Conservation (phyloP, 2,888 invertebrate genomes). For the Eudemis profundana region DNA sequence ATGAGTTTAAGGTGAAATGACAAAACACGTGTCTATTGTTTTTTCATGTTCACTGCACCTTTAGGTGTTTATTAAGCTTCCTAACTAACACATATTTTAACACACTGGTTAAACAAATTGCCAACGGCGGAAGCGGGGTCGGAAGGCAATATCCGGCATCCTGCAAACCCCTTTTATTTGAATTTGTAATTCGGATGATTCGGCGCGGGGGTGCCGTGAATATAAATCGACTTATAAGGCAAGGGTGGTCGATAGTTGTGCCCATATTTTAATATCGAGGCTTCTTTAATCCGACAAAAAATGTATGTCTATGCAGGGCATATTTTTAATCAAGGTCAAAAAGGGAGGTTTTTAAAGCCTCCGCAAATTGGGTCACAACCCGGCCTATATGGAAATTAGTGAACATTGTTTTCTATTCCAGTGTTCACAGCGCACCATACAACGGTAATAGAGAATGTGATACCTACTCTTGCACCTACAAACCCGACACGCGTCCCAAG, state of each 20-base stretch:
- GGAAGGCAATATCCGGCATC: conserved; percentile 82
- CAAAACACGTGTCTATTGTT: no score
- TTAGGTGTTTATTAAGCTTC: not conserved
- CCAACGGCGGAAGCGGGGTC: conserved; percentile 64
- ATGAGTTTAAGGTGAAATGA: no score
- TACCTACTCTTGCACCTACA: conserved; percentile 92
- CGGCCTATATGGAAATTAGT: no score
- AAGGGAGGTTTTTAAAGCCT: no score
- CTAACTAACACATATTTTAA: not conserved
- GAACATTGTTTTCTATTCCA: conserved; percentile 71
- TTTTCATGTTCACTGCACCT: not conserved
- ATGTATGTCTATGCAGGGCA: no score
- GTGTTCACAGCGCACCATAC: conserved; percentile 90
- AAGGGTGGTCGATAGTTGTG: conserved; percentile 45
- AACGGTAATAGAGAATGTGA: conserved; percentile 91
- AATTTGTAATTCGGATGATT: conserved; percentile 79
- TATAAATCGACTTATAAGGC: conserved; percentile 67
- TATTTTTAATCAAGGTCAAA: no score
- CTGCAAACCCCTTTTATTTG: conserved; percentile 78
- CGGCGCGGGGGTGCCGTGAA: conserved; percentile 60
- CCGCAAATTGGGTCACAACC: no score
- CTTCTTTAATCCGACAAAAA: not conserved
- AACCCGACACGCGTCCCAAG: conserved; percentile 74
- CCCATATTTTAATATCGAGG: conserved; percentile 13
- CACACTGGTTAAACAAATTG: conserved; percentile 45